Conservation (phyloP, 1,140 invertebrate genomes). For the Drosophila triauraria region DNA sequence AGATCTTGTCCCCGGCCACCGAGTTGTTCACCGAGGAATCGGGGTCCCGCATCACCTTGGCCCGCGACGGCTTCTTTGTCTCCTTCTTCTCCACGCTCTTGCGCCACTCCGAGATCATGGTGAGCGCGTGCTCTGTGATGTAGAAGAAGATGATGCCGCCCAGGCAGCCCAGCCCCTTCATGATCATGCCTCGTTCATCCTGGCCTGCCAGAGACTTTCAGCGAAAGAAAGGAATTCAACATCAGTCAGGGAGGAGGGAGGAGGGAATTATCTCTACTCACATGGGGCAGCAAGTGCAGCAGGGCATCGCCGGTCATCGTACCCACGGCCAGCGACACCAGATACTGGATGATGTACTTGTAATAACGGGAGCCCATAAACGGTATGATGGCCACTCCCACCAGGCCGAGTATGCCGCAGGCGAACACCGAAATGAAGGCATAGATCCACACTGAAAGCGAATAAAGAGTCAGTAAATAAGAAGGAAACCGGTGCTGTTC, state of each 20-base stretch:
- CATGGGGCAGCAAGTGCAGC: slow-evolving; percentile 96
- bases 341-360: slow-evolving; percentile 94
- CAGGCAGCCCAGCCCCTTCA: slow-evolving; percentile 93
- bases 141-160: slow-evolving; percentile 95
- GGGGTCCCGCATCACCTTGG: slow-evolving; percentile 88
- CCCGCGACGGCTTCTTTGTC: slow-evolving; percentile 87
- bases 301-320: slow-evolving; percentile 96
- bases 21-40: slow-evolving; percentile 86
- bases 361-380: slow-evolving; percentile 96
- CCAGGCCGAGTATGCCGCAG: slow-evolving; percentile 93
- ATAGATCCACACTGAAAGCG: slow-evolving; percentile 91
- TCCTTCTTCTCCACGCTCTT: slow-evolving; percentile 88
- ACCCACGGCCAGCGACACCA: slow-evolving; percentile 96
- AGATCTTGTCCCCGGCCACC: slow-evolving; percentile 88
- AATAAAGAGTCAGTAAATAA: not conserved
- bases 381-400: slow-evolving; percentile 94
- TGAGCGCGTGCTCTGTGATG: slow-evolving; percentile 93
- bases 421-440: slow-evolving; percentile 91
- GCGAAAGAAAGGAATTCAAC: not conserved
- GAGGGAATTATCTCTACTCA: slow-evolving; percentile 84
- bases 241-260: not conserved
- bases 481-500: too few species aligned
- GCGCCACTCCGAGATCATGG: slow-evolving; percentile 92
- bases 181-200: slow-evolving; percentile 88
- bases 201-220: slow-evolving; percentile 71